Base-by-base conservation (phyloP, 2,888 invertebrate genomes). In the Abrostola tripartita region DNA sequence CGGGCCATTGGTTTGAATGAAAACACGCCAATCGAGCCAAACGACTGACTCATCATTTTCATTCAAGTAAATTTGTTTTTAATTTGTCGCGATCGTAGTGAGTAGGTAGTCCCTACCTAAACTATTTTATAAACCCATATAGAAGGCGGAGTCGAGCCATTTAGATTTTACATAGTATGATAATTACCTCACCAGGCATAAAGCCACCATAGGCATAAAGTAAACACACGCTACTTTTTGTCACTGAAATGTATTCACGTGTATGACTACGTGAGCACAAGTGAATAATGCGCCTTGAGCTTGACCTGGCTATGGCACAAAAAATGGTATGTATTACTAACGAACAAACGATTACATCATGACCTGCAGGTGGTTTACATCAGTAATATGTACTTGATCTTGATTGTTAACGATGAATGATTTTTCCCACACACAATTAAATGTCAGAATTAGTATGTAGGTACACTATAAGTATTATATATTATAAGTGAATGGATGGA, bases 11-110 rank as follows among this genome's bases (percentile, higher is more conserved):
- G 71, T 79, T 73, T 88, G 87, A 89, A 89, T 89, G 88, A 85
- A 86, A 87, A 82, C 78, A 83, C 76, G 79, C 76, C 76, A 82
- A 76, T 76, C 76, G 82, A 81, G 91, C 91, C 92, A 92, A 92
- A 83, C 71, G 61, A 79, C 78, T 92, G 89, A 92, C 81, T 91
- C 90, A 91, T 85, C 81, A 82, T 84, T 85, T 90, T 90, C 91
- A 91, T 92, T 92, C 89, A 92, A 76, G 77, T 83, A 83, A 86
- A 84, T 74, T 70, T 76, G 67, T 73, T 80, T 79, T 81, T 76
- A 64, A 72, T 68, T 74, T 68, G 56, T 71, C 71, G 65, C 71
- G 64, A 73, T 71, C 68, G 68, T 61, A 73, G 71, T 71, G 51
- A 44, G 66, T 65, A 68, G 61, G 47, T 54, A 68, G 61, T 65